Evolutionary conservation across 2,797 vertebrate genomes (phyloP).

Genomic region (Catostomus latipinnis): DNA sequence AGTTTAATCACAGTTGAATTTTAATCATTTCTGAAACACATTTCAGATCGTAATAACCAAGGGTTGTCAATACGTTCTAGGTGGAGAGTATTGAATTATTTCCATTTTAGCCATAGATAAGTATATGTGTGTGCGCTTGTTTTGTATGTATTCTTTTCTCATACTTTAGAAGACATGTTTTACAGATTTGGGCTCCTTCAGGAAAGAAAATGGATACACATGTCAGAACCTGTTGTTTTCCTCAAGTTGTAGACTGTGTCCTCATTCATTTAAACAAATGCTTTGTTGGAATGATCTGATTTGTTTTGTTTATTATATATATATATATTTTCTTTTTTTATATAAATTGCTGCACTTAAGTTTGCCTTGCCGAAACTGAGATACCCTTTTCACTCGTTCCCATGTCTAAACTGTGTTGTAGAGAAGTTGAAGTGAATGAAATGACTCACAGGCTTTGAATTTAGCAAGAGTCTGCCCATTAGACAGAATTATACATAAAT

Average conservation of each 20-base stretch:
- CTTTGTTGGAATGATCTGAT: background rate
- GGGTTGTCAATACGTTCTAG: background rate
- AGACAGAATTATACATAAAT: slow-evolving; percentile 10
- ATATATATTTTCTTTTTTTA: background rate
- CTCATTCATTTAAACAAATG: background rate
- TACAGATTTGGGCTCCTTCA: slow-evolving; percentile 22
- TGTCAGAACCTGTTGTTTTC: background rate
- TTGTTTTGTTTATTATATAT: too few species aligned
- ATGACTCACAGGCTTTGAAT: slow-evolving; percentile 5
- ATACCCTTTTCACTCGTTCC: slow-evolving; percentile 11
- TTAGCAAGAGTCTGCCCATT: slow-evolving; percentile 1
- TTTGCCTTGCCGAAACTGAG: background rate
- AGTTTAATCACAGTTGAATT: slow-evolving; percentile 57
- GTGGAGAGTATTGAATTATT: slow-evolving; percentile 25
- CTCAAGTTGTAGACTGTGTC: background rate
- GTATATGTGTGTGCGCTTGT: background rate
- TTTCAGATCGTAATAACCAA: slow-evolving; percentile 44
- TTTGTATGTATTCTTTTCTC: background rate
- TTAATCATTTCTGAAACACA: slow-evolving; percentile 54
- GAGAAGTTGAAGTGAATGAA: slow-evolving; percentile 19
- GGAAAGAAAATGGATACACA: background rate
- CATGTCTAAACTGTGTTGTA: background rate
- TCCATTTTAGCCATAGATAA: background rate
- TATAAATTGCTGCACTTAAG: background rate
- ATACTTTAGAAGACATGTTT: slow-evolving; percentile 5